Evolutionary conservation across 1,140 invertebrate species (phyloP).

Genomic region (Procambarus virginalis): DNA sequence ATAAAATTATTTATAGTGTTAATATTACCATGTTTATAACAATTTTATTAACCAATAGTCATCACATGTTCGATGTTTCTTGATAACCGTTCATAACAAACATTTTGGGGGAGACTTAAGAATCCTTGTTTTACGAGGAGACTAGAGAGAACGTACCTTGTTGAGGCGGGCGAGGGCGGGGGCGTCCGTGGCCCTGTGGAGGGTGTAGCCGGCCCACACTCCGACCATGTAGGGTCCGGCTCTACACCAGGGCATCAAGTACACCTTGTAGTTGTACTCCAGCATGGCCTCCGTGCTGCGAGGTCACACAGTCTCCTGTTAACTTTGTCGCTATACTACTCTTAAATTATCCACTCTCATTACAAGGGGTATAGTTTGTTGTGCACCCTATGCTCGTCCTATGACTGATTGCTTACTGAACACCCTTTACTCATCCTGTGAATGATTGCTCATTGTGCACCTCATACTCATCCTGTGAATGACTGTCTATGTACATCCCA

Average conservation of each 20-base stretch:
- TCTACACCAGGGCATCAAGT: conserved; percentile 61
- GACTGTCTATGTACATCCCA: too few relatives aligned
- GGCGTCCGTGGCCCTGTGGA: conserved; percentile 21
- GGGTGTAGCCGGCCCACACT: conserved; percentile 35
- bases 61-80: neutral
- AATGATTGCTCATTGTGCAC: too few relatives aligned
- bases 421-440: too few relatives aligned
- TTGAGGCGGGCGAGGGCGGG: conserved; percentile 6
- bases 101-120: neutral
- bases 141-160: neutral
- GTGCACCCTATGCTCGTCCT: too few relatives aligned
- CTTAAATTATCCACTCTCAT: too few relatives aligned
- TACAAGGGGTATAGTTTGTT: too few relatives aligned
- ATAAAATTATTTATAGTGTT: neutral
- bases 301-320: neutral
- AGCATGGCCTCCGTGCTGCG: conserved; percentile 15
- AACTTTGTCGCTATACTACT: neutral
- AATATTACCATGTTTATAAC: neutral
- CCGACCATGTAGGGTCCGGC: conserved; percentile 59
- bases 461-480: too few relatives aligned
- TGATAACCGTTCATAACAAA: neutral
- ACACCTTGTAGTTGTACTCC: conserved; percentile 45
- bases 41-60: neutral
- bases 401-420: too few relatives aligned
- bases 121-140: neutral